A percentile compares a stretch with the other conserved stretches of the same genome.
Evolutionary conservation across 92 coral and sea anemone genomes (phyloP).

Genomic region (Zoanthus sansibaricus): DNA sequence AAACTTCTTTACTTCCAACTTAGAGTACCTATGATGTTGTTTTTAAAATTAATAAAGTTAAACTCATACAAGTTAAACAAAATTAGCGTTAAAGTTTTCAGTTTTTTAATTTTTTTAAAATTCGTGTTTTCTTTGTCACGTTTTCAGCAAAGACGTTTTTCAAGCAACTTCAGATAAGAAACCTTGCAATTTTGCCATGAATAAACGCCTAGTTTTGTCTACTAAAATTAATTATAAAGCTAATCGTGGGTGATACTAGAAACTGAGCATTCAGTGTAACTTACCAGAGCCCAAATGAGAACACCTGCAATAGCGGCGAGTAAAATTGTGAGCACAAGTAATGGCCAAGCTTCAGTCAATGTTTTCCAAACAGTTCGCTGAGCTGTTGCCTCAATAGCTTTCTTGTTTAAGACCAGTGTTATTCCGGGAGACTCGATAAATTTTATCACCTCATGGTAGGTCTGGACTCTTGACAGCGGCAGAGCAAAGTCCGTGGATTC

Average conservation of each 20-base stretch:
- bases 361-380: constrained; percentile 39
- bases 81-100: too few relatives aligned
- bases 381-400: constrained; percentile 25
- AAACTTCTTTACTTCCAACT: too few relatives aligned
- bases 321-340: constrained; percentile 2
- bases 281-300: constrained; percentile 37
- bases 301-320: constrained; percentile 41
- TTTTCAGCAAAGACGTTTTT: too few relatives aligned
- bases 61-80: too few relatives aligned
- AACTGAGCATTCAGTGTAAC: not conserved
- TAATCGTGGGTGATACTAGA: not conserved
- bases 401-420: constrained; percentile 37
- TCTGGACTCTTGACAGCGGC: not conserved
- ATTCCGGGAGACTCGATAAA: constrained; percentile 36
- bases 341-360: constrained; percentile 24
- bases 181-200: not conserved
- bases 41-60: too few relatives aligned
- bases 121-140: too few relatives aligned
- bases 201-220: not conserved
- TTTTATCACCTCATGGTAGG: not conserved
- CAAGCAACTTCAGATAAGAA: not conserved
- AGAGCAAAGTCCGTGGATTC: constrained; percentile 37
- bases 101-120: too few relatives aligned
- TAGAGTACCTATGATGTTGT: too few relatives aligned
- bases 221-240: not conserved